phyloP scores from a whole-genome alignment of 1,140 invertebrate species.

The Eubasilissa regina region DNA sequence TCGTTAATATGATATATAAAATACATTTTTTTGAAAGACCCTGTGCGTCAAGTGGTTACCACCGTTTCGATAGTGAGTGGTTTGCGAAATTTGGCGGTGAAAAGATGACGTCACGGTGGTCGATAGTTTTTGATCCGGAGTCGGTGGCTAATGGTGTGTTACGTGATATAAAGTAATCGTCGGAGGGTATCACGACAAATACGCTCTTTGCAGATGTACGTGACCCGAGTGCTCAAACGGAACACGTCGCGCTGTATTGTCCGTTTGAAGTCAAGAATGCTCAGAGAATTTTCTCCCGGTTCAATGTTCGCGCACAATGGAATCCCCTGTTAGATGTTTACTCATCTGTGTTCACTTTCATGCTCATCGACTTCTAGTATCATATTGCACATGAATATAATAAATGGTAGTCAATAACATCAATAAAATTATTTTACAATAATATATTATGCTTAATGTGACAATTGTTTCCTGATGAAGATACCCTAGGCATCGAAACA shows the following conservation, averaged over 20 bases:
- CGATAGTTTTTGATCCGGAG: constrained; percentile 20
- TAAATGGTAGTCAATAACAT: too few relatives aligned
- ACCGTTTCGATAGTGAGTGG: neutral
- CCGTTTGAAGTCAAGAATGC: constrained; percentile 34
- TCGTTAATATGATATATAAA: too few relatives aligned
- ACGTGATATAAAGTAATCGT: constrained; percentile 37
- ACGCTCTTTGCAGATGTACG: constrained; percentile 41
- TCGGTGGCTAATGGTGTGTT: constrained; percentile 34
- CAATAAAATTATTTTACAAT: too few relatives aligned
- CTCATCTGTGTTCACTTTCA: neutral
- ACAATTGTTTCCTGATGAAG: too few relatives aligned
- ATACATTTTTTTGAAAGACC: too few relatives aligned
- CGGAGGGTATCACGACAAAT: constrained; percentile 34
- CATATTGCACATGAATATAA: too few relatives aligned
- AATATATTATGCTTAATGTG: too few relatives aligned
- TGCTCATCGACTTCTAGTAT: too few relatives aligned
- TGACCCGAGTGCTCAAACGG: constrained; percentile 19
- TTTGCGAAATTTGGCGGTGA: constrained; percentile 1
- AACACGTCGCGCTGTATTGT: constrained; percentile 34
- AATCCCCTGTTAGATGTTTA: neutral
- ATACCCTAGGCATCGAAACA: too few relatives aligned
- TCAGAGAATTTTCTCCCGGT: constrained; percentile 35
- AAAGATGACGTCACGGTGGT: neutral
- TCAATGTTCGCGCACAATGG: constrained; percentile 33
- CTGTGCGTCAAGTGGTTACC: neutral